Percentiles rank a stretch among this genome's conserved stretches.
phyloP scores from a whole-genome alignment of 2,888 invertebrate genomes.

The Yponomeuta cagnagella region DNA sequence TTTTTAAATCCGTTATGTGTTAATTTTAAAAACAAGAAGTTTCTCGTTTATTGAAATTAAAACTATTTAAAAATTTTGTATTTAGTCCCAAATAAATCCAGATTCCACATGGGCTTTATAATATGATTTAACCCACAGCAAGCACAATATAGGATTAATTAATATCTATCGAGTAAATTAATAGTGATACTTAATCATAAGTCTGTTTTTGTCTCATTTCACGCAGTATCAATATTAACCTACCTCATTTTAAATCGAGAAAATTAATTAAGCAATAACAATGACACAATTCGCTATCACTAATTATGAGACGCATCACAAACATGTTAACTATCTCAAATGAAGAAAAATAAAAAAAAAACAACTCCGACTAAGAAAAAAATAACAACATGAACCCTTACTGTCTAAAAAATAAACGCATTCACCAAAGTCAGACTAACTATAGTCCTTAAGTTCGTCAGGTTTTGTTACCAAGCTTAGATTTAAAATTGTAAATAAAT shows the following conservation, averaged over 20 bases:
- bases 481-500: too few relatives aligned
- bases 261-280: conserved; percentile 6
- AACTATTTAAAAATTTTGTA: too few relatives aligned
- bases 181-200: not conserved
- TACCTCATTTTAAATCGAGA: not conserved
- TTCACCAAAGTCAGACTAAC: not conserved
- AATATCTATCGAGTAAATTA: not conserved
- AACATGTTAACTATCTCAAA: not conserved
- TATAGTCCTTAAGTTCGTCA: not conserved
- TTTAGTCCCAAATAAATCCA: too few relatives aligned
- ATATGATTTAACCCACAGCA: not conserved
- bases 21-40: too few relatives aligned
- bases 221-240: too few relatives aligned
- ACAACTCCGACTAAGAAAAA: conserved; percentile 10
- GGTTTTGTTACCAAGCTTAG: too few relatives aligned
- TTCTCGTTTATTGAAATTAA: too few relatives aligned
- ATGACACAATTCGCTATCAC: conserved; percentile 3
- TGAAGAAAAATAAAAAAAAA: conserved; percentile 9
- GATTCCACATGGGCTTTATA: not conserved
- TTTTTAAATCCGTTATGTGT: too few relatives aligned
- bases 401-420: not conserved
- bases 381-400: conserved; percentile 13
- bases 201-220: too few relatives aligned
- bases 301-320: conserved; percentile 5
- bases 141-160: not conserved